These are phyloP conservation scores for Spinibarbus caldwelli DNA, from an alignment of 2,797 vertebrate genomes.

Conservation along the genomic window DNA sequence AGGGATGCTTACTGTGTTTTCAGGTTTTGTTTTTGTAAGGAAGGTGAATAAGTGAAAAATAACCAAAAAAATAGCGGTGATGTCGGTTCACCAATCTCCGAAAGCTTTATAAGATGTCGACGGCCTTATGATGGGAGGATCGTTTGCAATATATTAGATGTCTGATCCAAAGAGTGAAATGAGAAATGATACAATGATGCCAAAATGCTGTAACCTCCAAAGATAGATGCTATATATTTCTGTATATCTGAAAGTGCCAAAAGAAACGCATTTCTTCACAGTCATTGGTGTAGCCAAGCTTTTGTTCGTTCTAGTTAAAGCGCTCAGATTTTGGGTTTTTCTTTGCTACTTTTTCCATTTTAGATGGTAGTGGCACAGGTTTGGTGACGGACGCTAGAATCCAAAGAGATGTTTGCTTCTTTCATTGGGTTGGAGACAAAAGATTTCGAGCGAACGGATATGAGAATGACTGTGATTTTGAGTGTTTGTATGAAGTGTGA, in stretches of 20 bases:
- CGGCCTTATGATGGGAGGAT: conserved; percentile 76
- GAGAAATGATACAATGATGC: conserved; percentile 49
- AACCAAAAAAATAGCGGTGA: conserved; percentile 59
- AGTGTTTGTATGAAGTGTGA: conserved; percentile 8
- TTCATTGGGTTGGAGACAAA: conserved; percentile 71
- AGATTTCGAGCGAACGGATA: conserved; percentile 53
- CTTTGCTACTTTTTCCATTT: conserved; percentile 69
- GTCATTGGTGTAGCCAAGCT: conserved; percentile 68
- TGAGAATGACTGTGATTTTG: conserved; percentile 25
- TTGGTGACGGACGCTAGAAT: conserved; percentile 82
- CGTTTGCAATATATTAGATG: conserved; percentile 65
- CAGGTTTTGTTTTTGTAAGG: not conserved
- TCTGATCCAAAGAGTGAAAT: conserved; percentile 75
- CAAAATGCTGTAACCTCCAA: conserved; percentile 73
- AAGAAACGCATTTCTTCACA: conserved; percentile 70
- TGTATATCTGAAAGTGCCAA: conserved; percentile 72
- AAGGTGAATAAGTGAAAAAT: conserved; percentile 33
- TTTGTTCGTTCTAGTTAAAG: conserved; percentile 80
- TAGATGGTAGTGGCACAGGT: conserved; percentile 75
- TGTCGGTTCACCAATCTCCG: conserved; percentile 68
- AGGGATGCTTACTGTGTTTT: not conserved
- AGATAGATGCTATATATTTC: conserved; percentile 76
- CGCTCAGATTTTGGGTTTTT: conserved; percentile 65
- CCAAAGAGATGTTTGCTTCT: conserved; percentile 90
- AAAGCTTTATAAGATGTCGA: conserved; percentile 78